Evolutionary conservation across 1,140 invertebrate species (phyloP).

Genomic region (Radopholus similis): DNA sequence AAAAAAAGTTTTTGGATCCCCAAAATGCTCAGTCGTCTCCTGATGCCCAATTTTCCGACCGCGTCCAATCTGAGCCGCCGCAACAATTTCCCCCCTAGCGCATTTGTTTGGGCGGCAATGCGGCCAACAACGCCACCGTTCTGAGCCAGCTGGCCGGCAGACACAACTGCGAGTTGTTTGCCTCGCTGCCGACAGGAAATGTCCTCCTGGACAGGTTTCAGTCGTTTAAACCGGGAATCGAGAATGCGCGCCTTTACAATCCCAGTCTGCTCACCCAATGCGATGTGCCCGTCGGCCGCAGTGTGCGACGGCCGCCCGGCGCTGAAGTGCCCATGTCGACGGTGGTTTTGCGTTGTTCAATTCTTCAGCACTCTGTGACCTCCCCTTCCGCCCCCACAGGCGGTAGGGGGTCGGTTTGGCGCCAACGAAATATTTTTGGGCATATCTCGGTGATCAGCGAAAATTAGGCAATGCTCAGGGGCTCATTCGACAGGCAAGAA

Average conservation of each 20-base stretch:
- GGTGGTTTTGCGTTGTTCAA: conserved; percentile 4
- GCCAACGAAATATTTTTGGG: too few species aligned
- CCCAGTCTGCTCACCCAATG: conserved; percentile 10
- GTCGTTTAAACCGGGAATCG: not conserved
- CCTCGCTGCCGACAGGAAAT: conserved; percentile 27
- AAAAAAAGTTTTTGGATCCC: not conserved
- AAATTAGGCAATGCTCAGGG: too few species aligned
- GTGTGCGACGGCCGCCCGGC: not conserved
- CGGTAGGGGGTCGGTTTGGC: too few species aligned
- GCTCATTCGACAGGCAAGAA: too few species aligned
- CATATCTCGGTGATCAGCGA: too few species aligned
- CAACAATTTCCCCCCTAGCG: too few species aligned
- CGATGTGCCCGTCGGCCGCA: not conserved
- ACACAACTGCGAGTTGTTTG: conserved; percentile 26
- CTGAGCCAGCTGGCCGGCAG: conserved; percentile 16
- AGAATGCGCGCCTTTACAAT: conserved; percentile 6
- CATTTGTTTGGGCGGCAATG: conserved; percentile 29
- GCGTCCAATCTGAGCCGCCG: too few species aligned
- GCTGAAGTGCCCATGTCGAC: conserved; percentile 32
- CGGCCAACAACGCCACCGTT: conserved; percentile 30
- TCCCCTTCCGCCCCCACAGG: too few species aligned
- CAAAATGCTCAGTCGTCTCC: not conserved
- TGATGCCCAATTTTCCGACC: not conserved
- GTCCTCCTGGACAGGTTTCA: conserved; percentile 17
- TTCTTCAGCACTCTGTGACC: too few species aligned